Conservation (phyloP, 2,797 vertebrate species). For the Sebastes hubbsi region DNA sequence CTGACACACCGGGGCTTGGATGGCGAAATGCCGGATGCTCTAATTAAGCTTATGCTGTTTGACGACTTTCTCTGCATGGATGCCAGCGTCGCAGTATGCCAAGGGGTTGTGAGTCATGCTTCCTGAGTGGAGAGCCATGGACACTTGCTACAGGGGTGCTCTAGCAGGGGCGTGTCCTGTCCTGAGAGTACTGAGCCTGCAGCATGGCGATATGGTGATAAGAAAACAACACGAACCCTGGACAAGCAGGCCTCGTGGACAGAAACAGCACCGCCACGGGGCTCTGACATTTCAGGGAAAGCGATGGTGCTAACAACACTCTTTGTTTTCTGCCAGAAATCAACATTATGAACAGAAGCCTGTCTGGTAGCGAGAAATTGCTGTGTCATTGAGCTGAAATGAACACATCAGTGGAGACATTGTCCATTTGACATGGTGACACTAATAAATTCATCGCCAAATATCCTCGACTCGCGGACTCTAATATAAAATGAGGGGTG, state of each 20-base stretch:
- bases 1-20: slow-evolving; percentile 63
- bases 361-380: slow-evolving; percentile 47
- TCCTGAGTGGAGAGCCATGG: slow-evolving; percentile 67
- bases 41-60: slow-evolving; percentile 81
- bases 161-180: slow-evolving; percentile 59
- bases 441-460: slow-evolving; percentile 63
- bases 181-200: slow-evolving; percentile 49
- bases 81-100: slow-evolving; percentile 64
- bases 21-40: slow-evolving; percentile 64
- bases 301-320: slow-evolving; percentile 54
- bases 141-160: slow-evolving; percentile 59
- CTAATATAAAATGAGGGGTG: slow-evolving; percentile 59
- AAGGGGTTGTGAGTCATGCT: slow-evolving; percentile 76
- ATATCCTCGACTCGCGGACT: slow-evolving; percentile 55
- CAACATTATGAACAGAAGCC: slow-evolving; percentile 38
- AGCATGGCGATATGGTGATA: slow-evolving; percentile 44
- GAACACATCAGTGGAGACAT: slow-evolving; percentile 58
- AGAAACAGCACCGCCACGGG: slow-evolving; percentile 45
- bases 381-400: slow-evolving; percentile 61
- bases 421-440: slow-evolving; percentile 63
- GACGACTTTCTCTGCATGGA: slow-evolving; percentile 72
- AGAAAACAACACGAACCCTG: slow-evolving; percentile 58
- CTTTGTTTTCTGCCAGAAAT: slow-evolving; percentile 55
- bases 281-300: slow-evolving; percentile 66
- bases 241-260: slow-evolving; percentile 28